Evolutionary conservation across 2,113 vertebrate genomes (phyloP).

Genomic region (Thamnaconus septentrionalis): DNA sequence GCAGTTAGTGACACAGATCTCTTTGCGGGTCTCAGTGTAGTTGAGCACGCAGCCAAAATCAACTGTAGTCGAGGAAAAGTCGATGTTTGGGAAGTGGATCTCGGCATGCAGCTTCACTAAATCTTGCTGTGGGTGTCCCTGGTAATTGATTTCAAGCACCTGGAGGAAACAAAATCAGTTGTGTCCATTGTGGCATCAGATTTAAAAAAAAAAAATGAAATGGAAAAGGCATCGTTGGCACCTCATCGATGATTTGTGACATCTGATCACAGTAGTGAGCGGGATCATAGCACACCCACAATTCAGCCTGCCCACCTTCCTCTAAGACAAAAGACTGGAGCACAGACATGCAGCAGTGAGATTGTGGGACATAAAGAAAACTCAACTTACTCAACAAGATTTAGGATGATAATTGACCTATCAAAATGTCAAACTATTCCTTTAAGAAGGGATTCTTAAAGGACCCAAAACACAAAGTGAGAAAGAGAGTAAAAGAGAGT

Average conservation of each 20-base stretch:
- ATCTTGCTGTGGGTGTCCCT: constrained; percentile 80
- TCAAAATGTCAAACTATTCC: neutral
- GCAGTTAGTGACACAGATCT: constrained; percentile 80
- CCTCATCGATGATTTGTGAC: constrained; percentile 69
- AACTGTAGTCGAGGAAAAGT: constrained; percentile 72
- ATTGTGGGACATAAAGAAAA: neutral
- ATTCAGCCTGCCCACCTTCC: constrained; percentile 51
- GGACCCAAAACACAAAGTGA: neutral
- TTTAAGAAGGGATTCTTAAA: too few species aligned
- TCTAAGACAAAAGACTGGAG: constrained; percentile 77
- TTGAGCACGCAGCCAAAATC: constrained; percentile 87
- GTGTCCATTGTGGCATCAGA: too few species aligned
- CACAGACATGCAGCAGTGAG: constrained; percentile 1
- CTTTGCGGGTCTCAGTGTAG: constrained; percentile 67
- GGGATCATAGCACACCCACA: constrained; percentile 84
- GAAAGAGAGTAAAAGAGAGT: neutral
- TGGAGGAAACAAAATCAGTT: constrained; percentile 6
- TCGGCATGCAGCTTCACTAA: constrained; percentile 73
- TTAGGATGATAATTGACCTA: neutral
- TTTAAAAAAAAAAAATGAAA: neutral
- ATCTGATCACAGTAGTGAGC: constrained; percentile 54
- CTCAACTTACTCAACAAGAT: neutral
- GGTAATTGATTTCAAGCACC: constrained; percentile 74
- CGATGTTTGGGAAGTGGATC: constrained; percentile 83
- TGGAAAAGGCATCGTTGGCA: constrained; percentile 9